phyloP scores from a whole-genome alignment of 2,797 vertebrate species.

The Cirrhinus mrigala region DNA sequence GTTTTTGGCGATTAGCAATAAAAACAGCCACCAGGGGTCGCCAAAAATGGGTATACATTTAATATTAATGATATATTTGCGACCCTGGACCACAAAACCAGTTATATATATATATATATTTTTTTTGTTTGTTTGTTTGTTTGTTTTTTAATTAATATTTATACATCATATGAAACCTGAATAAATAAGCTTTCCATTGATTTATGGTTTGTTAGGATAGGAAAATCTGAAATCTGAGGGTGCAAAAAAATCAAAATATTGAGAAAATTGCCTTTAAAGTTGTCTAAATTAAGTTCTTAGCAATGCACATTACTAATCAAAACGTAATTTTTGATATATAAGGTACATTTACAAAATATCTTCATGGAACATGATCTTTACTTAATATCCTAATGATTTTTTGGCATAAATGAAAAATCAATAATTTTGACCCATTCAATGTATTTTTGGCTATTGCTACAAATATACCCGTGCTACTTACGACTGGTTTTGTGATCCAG shows the following conservation, averaged over 20 bases:
- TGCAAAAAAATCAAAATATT: background rate
- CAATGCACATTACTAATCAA: background rate
- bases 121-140: too few relatives aligned
- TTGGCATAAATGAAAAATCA: background rate
- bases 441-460: background rate
- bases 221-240: background rate
- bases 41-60: background rate
- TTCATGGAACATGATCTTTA: background rate
- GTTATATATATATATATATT: too few relatives aligned
- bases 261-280: background rate
- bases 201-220: background rate
- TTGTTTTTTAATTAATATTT: too few relatives aligned
- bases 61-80: background rate
- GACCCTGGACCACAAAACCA: background rate
- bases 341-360: background rate
- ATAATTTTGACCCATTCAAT: too few relatives aligned
- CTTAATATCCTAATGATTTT: background rate
- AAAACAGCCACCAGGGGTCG: background rate
- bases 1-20: background rate
- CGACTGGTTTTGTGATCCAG: background rate
- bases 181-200: background rate
- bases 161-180: background rate
- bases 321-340: background rate
- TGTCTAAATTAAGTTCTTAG: background rate
- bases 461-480: background rate